Percentiles rank a stretch among this genome's conserved stretches.
phyloP scores from a whole-genome alignment of 92 coral and sea anemone species.

The Muricea muricata region DNA sequence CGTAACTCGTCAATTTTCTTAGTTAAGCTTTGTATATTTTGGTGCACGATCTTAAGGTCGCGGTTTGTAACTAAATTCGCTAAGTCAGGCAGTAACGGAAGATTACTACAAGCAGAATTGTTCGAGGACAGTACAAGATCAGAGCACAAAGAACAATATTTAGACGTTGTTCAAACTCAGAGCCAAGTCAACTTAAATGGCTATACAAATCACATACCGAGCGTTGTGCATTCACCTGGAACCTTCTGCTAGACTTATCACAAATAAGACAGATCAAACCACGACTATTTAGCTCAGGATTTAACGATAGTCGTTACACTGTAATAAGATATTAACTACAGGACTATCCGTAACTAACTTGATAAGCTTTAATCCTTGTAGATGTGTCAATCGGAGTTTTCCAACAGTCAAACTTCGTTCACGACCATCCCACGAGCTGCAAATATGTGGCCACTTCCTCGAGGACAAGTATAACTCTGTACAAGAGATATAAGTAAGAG shows the following conservation, averaged over 20 bases:
- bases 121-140: no score
- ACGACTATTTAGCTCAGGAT: constrained; percentile 13
- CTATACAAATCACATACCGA: constrained; percentile 5
- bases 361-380: no score
- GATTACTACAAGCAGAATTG: no score
- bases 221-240: constrained; percentile 7
- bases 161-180: constrained; percentile 30
- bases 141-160: constrained; percentile 20
- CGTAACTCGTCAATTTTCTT: constrained; percentile 58
- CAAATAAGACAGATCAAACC: constrained; percentile 27
- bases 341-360: no score
- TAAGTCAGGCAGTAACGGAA: no score
- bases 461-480: no score
- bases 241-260: constrained; percentile 20
- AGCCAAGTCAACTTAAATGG: constrained; percentile 19
- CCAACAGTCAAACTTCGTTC: no score
- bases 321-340: not conserved
- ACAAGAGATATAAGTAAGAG: no score
- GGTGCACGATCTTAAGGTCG: constrained; percentile 56
- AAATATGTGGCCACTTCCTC: no score
- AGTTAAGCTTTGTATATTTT: constrained; percentile 45
- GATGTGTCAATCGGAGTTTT: no score
- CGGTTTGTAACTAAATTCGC: constrained; percentile 3
- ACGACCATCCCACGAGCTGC: no score
- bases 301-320: constrained; percentile 31